These are phyloP conservation scores for Adelosebastes latens DNA, from an alignment of 2,797 vertebrate genomes.

Conservation along the genomic window DNA sequence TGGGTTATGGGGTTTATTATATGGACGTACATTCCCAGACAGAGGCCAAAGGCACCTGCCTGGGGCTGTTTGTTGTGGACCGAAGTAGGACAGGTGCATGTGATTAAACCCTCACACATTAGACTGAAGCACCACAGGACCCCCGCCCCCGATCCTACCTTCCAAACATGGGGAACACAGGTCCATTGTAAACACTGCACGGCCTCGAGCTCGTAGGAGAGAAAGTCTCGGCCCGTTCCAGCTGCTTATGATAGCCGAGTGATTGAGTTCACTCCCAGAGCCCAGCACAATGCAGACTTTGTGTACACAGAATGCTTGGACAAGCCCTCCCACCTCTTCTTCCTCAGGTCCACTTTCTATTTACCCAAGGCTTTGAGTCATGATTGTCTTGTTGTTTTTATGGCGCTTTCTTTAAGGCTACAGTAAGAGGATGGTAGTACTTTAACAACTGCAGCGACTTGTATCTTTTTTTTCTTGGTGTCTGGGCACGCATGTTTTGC, in stretches of 20 bases:
- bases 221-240: conserved; percentile 60
- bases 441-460: background rate
- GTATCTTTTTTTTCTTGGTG: background rate
- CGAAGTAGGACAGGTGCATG: conserved; percentile 61
- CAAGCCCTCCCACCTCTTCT: conserved; percentile 44
- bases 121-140: conserved; percentile 31
- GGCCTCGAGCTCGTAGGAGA: conserved; percentile 43
- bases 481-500: conserved; percentile 25
- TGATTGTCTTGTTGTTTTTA: conserved; percentile 43
- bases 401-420: conserved; percentile 14
- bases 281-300: conserved; percentile 68
- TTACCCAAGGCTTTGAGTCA: conserved; percentile 32
- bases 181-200: conserved; percentile 57
- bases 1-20: conserved; percentile 21
- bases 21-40: conserved; percentile 36
- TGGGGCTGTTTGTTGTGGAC: conserved; percentile 44
- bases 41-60: conserved; percentile 23
- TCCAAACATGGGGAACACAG: conserved; percentile 57
- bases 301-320: conserved; percentile 49
- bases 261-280: conserved; percentile 66
- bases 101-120: conserved; percentile 48
- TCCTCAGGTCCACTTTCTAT: conserved; percentile 30
- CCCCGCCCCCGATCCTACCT: conserved; percentile 16
- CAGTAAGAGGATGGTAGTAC: conserved; percentile 17
- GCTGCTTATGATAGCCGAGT: conserved; percentile 67